Conservation (phyloP, 2,113 vertebrate genomes). For the Todiramphus chloris region DNA sequence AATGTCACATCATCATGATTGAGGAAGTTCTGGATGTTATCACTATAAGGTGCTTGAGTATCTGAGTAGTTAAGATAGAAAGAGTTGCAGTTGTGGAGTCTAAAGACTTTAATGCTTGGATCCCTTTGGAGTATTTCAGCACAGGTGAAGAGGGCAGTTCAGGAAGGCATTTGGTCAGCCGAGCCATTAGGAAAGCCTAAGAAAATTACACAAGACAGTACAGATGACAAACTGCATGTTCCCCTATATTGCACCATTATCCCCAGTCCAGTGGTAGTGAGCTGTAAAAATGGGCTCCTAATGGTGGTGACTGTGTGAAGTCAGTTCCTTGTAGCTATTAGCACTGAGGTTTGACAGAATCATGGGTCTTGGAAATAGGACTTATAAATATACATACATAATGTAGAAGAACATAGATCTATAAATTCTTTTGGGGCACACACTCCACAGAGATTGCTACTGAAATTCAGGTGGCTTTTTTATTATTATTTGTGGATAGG, state of each 20-base stretch:
- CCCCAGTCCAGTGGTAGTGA: neutral
- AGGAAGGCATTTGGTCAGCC: neutral
- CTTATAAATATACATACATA: neutral
- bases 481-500: neutral
- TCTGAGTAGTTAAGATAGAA: neutral
- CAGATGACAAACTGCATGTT: neutral
- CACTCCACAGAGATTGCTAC: neutral
- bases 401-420: neutral
- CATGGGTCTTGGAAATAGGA: neutral
- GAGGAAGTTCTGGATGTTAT: neutral
- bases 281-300: neutral
- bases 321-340: neutral
- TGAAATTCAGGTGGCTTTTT: neutral
- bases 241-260: neutral
- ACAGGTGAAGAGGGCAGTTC: neutral
- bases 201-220: neutral
- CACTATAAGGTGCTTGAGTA: rapidly evolving
- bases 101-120: neutral
- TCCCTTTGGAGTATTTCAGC: neutral
- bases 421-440: neutral
- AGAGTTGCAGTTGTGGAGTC: neutral
- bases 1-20: no score
- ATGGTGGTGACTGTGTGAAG: neutral
- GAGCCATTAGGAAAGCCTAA: neutral
- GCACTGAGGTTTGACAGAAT: neutral